A percentile compares a stretch with the other conserved stretches of the same genome.
These are phyloP conservation scores for Sitta carolinensis DNA, from an alignment of 2,797 vertebrate species.

Conservation along the genomic window DNA sequence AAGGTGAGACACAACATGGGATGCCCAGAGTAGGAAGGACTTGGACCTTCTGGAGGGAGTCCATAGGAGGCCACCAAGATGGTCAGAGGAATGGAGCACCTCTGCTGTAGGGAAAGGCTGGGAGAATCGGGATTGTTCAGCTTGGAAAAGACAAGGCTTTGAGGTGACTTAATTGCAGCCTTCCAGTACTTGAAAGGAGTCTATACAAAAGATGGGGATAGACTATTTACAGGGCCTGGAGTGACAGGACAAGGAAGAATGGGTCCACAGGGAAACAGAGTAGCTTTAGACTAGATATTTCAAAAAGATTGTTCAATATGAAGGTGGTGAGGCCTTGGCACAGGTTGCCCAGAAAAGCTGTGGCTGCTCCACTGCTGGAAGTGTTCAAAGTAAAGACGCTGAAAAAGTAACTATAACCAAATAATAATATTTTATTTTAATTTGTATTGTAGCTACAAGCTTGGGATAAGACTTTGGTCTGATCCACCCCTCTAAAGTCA, in stretches of 20 bases:
- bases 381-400: neutral
- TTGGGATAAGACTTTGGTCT: neutral
- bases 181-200: neutral
- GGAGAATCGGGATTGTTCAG: neutral
- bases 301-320: neutral
- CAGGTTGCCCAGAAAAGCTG: neutral
- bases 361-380: neutral
- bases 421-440: neutral
- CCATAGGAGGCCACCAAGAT: neutral
- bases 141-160: neutral
- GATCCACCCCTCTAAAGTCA: neutral
- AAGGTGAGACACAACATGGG: neutral
- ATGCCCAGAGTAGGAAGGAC: neutral
- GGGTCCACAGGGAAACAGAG: neutral
- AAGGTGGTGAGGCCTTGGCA: neutral
- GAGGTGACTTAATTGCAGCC: no score
- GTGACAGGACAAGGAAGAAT: neutral
- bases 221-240: neutral
- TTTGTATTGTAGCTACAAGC: neutral
- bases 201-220: neutral
- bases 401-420: neutral
- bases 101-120: neutral
- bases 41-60: accelerated
- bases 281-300: neutral
- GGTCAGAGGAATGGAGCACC: neutral